phyloP scores from a whole-genome alignment of 1,140 invertebrate genomes.

The Cydia pomonella region DNA sequence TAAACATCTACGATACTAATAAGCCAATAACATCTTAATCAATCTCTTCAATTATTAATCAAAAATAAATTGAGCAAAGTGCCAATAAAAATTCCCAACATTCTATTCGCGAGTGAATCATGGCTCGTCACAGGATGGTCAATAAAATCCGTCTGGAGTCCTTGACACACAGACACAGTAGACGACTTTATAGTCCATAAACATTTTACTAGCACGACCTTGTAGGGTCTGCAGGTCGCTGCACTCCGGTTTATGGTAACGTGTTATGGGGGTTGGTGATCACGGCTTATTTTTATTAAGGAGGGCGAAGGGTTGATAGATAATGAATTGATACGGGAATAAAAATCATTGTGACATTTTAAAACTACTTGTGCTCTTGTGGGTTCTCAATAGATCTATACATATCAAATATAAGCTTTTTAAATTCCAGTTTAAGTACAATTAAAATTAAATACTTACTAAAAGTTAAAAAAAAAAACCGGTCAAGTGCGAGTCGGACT shows the following conservation, averaged over 20 bases:
- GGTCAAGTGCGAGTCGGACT: no score
- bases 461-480: no score
- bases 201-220: conserved; percentile 79
- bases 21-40: not conserved
- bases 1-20: no score
- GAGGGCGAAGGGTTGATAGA: not conserved
- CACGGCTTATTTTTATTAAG: conserved; percentile 1
- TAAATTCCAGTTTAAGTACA: no score
- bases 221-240: conserved; percentile 78
- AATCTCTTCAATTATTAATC: not conserved
- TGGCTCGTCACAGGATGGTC: conserved; percentile 49
- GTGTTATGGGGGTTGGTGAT: conserved; percentile 7
- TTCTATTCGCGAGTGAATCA: conserved; percentile 41
- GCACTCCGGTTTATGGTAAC: conserved; percentile 64
- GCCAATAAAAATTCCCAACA: not conserved
- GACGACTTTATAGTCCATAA: conserved; percentile 79
- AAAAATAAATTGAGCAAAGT: not conserved
- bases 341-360: no score
- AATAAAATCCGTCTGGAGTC: conserved; percentile 71
- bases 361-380: no score
- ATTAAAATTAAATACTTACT: no score
- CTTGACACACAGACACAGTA: conserved; percentile 77
- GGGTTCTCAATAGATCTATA: no score
- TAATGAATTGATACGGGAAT: not conserved
- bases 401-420: no score